phyloP scores from a whole-genome alignment of 2,113 vertebrate species.

The Gasterosteus nipponicus region DNA sequence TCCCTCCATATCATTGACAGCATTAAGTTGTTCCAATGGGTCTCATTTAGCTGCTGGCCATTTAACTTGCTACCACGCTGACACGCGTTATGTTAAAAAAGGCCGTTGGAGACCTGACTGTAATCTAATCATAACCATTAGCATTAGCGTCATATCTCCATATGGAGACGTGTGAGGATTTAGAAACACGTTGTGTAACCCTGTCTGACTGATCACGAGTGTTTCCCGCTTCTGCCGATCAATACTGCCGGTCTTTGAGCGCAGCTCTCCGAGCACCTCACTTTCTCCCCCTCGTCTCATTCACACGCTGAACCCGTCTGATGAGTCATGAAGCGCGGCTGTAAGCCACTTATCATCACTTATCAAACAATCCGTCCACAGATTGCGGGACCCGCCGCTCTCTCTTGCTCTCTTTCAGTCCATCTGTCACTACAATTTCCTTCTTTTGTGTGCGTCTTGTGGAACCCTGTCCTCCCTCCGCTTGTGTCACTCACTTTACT shows the following conservation, averaged over 20 bases:
- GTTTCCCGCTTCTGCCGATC: not conserved
- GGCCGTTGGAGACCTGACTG: not conserved
- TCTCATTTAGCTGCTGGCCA: too few species aligned
- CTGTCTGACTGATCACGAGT: not conserved
- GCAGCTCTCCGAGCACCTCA: conserved; percentile 13
- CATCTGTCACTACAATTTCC: conserved; percentile 15
- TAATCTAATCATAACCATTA: not conserved
- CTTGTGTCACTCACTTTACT: conserved; percentile 23
- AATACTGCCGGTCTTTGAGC: not conserved
- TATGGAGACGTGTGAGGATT: not conserved
- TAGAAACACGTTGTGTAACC: not conserved
- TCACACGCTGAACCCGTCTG: conserved; percentile 44
- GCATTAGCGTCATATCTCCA: not conserved
- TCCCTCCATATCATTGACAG: not conserved
- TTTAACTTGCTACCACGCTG: not conserved
- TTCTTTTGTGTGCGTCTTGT: conserved; percentile 42
- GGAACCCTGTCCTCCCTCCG: conserved; percentile 38
- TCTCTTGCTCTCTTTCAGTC: conserved; percentile 13
- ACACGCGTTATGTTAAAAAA: not conserved
- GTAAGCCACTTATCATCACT: conserved; percentile 38
- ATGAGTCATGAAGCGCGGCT: conserved; percentile 43
- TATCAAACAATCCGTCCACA: conserved; percentile 28
- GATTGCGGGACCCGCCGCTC: conserved; percentile 13
- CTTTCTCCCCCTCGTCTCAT: conserved; percentile 33
- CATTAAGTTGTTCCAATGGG: too few species aligned